Evolutionary conservation across 2,888 invertebrate species (phyloP), one percentile per base, ranked within the genome.

Genomic region (Amiota communis): DNA sequence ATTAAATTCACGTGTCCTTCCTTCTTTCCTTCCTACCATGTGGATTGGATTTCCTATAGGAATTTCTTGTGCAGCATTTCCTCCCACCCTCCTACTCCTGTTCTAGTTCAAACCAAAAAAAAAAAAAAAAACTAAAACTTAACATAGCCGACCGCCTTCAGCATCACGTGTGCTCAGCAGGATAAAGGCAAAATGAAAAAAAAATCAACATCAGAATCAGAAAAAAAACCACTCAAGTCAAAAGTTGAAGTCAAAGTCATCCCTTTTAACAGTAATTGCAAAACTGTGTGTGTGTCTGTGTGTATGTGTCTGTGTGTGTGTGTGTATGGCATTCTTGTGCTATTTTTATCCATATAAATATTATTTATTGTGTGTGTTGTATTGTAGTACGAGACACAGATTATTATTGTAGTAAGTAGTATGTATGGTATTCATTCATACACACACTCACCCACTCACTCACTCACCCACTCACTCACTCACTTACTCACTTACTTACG

Each of bases 1-100:
- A 86, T 86, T 86, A 82, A 79, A 86, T 87, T 86, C 86, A 86
- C 86, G 86, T 87, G 86, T 81, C 13, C 46, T 20, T 11, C 59
- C 23, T 59, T 23, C 8, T 3, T 36, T 36, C 36, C 36, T 36
- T 36, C 36, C 36, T 36, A 6, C 8, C 36, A 36, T 36, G 36
- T 36, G 36, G 36, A 36, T 36, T 36, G 36, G 8, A 80, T 80
- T 85, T 87, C 80, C 86, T 78, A 79, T 78, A 80, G 83, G 86
- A 85, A 86, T 86, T 82, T 79, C 63, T 64, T 36, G 4, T 36
- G 36, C 36, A 36, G 36, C 36, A 36, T 36, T 20, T 51, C 51
- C 10, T 2, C n/a, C 23, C 51, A 12, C 17, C 53, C 20, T 20
- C 56, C 56, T 8, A 15, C 57, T 57, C 57, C 8, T 8, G n/a